These are phyloP conservation scores for Temnothorax curvispinosus DNA, from an alignment of 1,140 invertebrate species.

Conservation along the genomic window DNA sequence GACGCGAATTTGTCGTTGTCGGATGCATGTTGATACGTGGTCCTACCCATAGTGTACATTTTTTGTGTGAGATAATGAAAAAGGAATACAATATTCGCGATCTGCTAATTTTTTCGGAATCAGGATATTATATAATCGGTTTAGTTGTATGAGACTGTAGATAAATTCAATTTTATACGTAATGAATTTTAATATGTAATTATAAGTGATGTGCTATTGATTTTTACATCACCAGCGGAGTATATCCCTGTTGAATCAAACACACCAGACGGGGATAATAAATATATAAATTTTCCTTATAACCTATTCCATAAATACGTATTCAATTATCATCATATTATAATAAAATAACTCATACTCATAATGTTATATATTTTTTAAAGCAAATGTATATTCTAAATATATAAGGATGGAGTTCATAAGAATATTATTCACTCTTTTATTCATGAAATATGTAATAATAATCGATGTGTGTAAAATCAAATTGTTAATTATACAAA, in stretches of 20 bases:
- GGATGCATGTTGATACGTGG: constrained; percentile 25
- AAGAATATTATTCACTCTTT: not conserved
- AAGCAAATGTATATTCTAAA: not conserved
- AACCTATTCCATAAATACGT: not conserved
- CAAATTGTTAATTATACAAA: not conserved
- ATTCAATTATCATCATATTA: not conserved
- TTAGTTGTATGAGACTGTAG: not conserved
- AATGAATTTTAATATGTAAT: not conserved
- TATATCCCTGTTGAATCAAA: not conserved
- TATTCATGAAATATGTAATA: not conserved
- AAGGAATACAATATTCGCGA: constrained; percentile 22
- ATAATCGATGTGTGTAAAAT: not conserved
- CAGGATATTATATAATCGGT: not conserved
- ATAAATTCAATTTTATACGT: not conserved
- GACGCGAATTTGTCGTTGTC: constrained; percentile 23
- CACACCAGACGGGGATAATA: not conserved
- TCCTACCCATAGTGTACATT: not conserved
- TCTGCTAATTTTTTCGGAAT: not conserved
- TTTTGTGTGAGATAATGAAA: constrained; percentile 17
- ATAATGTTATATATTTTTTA: not conserved
- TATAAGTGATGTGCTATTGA: not conserved
- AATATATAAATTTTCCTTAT: not conserved
- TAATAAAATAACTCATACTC: not conserved
- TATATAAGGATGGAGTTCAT: not conserved
- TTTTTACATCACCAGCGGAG: not conserved